Evolutionary conservation across 53 echinoderm and acorn worm species (phyloP), one percentile per base, ranked within the genome.

Genomic region (Hippasteria phrygiana): DNA sequence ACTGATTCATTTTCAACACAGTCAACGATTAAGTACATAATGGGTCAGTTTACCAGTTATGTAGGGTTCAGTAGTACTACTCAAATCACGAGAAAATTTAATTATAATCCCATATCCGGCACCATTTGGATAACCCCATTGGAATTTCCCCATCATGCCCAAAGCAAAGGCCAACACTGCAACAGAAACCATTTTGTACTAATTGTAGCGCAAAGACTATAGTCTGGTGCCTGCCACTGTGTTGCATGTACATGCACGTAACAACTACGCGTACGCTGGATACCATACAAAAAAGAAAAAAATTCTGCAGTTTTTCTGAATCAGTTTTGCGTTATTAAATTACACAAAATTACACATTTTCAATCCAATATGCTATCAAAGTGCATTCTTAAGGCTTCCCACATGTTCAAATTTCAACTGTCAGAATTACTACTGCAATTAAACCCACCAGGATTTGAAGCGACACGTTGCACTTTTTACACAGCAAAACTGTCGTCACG

Each of bases 401-500:
- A 38, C 1, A 14, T 2, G 10, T 26, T 39, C 12, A 62, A 79
- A 11, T 62, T 59, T 6, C 4, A 17, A 79, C 42, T 59, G 38
- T 4, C 12, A 79, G 12, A 26, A 1, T 55, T 24, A 38, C 26
- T 56, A 0, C 5, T 1, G 20, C 4, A 22, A 6, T 39, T 17
- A 56, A 55, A 70, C 69, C 18, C 51, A 71, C 71, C 53, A 31
- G 20, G 37, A 34, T 53, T 27, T 4, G 22, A n/a, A 47, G 38
- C 71, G 84, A 84, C 84, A 84, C 84, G 84, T 84, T 51, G 84
- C 84, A 70, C 70, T 84, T 84, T 48, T 43, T 43, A 69, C 84
- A 70, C 51, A 14, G 33, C 69, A 48, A 73, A 73, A 76, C 76
- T 76, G 76, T 76, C 76, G 76, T 76, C 76, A 76, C 34, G 76